Conservation (phyloP, 37 sponge, comb jelly and placozoan genomes). For the Cladorhizidae sp. region DNA sequence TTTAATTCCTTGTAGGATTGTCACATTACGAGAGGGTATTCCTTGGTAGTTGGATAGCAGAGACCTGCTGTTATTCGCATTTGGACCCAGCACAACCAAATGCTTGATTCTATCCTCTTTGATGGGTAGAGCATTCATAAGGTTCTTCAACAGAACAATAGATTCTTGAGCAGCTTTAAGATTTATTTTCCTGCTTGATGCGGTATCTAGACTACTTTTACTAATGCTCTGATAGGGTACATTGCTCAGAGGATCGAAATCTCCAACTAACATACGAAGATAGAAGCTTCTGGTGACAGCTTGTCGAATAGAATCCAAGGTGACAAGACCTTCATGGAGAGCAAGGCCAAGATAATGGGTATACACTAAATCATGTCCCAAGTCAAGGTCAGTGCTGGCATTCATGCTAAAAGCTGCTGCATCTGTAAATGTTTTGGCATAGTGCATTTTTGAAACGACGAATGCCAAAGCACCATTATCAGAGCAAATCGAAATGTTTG, state of each 20-base stretch:
- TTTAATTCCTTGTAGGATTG: slow-evolving; percentile 53
- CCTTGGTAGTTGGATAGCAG: slow-evolving; percentile 69
- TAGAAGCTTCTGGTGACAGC: slow-evolving; percentile 64
- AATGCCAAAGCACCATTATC: slow-evolving; percentile 59
- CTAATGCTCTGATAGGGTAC: slow-evolving; percentile 64
- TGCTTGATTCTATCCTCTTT: slow-evolving; percentile 36
- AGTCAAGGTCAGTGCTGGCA: slow-evolving; percentile 71
- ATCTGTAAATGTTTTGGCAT: slow-evolving; percentile 25
- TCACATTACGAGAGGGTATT: slow-evolving; percentile 26
- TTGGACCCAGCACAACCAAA: slow-evolving; percentile 53
- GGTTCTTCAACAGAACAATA: slow-evolving; percentile 26
- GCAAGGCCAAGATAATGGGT: slow-evolving; percentile 39
- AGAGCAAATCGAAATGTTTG: slow-evolving; percentile 67
- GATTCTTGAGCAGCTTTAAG: slow-evolving; percentile 45
- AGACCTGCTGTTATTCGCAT: slow-evolving; percentile 36
- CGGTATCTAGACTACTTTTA: slow-evolving; percentile 42
- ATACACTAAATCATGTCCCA: slow-evolving; percentile 65
- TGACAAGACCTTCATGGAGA: slow-evolving; percentile 22
- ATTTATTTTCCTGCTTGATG: slow-evolving; percentile 39
- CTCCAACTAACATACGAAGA: slow-evolving; percentile 62
- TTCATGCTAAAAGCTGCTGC: slow-evolving; percentile 78
- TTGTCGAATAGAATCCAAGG: slow-evolving; percentile 16
- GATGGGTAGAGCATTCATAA: neutral
- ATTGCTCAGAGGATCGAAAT: slow-evolving; percentile 69
- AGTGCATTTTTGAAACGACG: slow-evolving; percentile 50